Evolutionary conservation across 2,113 vertebrate genomes (phyloP).

Genomic region (Coreoperca whiteheadi): DNA sequence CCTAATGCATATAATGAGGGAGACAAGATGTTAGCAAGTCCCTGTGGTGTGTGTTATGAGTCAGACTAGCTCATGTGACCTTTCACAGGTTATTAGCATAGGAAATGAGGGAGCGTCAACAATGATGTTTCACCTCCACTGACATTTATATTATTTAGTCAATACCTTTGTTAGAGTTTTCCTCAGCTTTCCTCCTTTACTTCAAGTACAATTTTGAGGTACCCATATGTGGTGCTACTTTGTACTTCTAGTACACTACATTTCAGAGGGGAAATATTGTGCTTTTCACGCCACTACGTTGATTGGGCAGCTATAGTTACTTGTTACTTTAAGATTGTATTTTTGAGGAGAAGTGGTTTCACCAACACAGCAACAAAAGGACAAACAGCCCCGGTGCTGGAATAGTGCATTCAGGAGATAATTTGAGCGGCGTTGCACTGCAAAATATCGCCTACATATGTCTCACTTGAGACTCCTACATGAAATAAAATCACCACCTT

Average conservation of each 20-base stretch:
- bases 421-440: conserved; percentile 3
- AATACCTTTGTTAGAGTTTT: no score
- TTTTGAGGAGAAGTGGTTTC: background rate
- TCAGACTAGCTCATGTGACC: background rate
- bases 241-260: background rate
- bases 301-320: background rate
- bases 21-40: background rate
- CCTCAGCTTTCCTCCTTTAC: no score
- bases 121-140: background rate
- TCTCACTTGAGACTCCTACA: conserved; percentile 40
- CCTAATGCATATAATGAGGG: conserved; percentile 1
- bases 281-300: background rate
- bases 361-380: background rate
- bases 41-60: background rate
- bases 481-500: conserved; percentile 34
- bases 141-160: background rate
- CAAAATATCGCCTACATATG: conserved; percentile 16
- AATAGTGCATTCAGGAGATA: conserved; percentile 5
- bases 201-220: background rate
- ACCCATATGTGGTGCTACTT: background rate
- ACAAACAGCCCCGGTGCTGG: background rate
- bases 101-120: conserved; percentile 8
- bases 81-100: conserved; percentile 24
- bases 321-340: background rate
- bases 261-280: background rate